These are phyloP conservation scores for Erynnis tages DNA, from an alignment of 2,888 invertebrate species.

Conservation along the genomic window DNA sequence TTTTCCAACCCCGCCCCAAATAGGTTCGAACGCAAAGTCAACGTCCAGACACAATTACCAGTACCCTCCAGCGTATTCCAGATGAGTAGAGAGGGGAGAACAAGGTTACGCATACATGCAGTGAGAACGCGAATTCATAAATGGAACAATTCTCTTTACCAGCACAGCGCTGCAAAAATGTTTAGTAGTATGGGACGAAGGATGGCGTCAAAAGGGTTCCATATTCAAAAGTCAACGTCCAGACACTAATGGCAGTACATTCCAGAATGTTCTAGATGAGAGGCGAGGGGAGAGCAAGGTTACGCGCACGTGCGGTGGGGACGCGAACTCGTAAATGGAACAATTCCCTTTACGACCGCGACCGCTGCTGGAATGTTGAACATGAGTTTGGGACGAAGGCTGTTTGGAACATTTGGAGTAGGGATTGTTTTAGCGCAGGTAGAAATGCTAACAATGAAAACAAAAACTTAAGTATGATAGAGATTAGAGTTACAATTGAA, in stretches of 20 bases:
- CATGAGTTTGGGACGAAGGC: constrained; percentile 3
- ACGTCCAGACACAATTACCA: neutral
- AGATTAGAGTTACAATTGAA: too few relatives aligned
- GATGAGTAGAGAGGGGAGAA: constrained; percentile 30
- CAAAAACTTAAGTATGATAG: too few relatives aligned
- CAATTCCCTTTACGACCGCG: constrained; percentile 21
- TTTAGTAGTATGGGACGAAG: neutral
- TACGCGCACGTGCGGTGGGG: constrained; percentile 36
- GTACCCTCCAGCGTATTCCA: constrained; percentile 23
- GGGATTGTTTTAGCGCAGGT: neutral
- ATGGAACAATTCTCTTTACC: constrained; percentile 24
- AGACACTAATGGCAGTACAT: neutral
- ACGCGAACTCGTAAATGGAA: constrained; percentile 25
- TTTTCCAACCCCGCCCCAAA: too few relatives aligned
- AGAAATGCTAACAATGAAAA: constrained; percentile 7
- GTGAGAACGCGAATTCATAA: constrained; percentile 25
- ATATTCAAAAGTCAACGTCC: neutral
- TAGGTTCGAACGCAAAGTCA: neutral
- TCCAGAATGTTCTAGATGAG: constrained; percentile 27
- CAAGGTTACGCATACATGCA: constrained; percentile 36
- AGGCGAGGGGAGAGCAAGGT: constrained; percentile 30
- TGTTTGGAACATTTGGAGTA: neutral
- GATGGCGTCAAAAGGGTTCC: neutral
- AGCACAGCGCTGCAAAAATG: neutral
- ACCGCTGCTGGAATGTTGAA: constrained; percentile 7